phyloP scores from a whole-genome alignment of 2,888 invertebrate species.

The Ypsolopha scabrella region DNA sequence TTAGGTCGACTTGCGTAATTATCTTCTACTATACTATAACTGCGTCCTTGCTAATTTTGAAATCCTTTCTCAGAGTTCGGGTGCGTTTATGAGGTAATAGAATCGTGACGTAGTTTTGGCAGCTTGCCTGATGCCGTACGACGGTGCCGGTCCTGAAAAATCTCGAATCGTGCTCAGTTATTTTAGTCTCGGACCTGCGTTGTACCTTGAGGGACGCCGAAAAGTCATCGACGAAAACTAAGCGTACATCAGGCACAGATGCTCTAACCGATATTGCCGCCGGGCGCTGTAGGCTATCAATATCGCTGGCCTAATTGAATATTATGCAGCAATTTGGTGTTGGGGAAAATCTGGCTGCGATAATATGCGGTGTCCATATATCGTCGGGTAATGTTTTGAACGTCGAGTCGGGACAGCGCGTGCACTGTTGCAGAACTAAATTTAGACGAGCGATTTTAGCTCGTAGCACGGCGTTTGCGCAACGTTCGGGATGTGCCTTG shows the following conservation, averaged over 20 bases:
- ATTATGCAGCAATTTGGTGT: constrained; percentile 66
- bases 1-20: constrained; percentile 45
- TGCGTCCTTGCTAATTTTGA: constrained; percentile 65
- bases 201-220: constrained; percentile 48
- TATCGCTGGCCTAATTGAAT: constrained; percentile 64
- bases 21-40: constrained; percentile 25
- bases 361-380: constrained; percentile 63
- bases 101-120: constrained; percentile 59
- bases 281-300: constrained; percentile 45
- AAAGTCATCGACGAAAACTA: constrained; percentile 38
- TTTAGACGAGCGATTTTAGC: constrained; percentile 21
- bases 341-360: constrained; percentile 62
- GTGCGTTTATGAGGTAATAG: constrained; percentile 58
- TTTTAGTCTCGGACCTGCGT: constrained; percentile 40
- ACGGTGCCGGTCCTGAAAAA: constrained; percentile 38
- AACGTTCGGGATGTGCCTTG: constrained; percentile 4
- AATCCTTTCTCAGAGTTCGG: constrained; percentile 64
- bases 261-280: constrained; percentile 62
- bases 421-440: constrained; percentile 63
- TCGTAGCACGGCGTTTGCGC: constrained; percentile 3
- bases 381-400: constrained; percentile 57
- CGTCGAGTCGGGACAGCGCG: constrained; percentile 36
- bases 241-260: constrained; percentile 64
- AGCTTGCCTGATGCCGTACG: constrained; percentile 49
- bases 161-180: constrained; percentile 35